Evolutionary conservation across 2,888 invertebrate genomes (phyloP).

Genomic region (Habrosyne pyritoides): DNA sequence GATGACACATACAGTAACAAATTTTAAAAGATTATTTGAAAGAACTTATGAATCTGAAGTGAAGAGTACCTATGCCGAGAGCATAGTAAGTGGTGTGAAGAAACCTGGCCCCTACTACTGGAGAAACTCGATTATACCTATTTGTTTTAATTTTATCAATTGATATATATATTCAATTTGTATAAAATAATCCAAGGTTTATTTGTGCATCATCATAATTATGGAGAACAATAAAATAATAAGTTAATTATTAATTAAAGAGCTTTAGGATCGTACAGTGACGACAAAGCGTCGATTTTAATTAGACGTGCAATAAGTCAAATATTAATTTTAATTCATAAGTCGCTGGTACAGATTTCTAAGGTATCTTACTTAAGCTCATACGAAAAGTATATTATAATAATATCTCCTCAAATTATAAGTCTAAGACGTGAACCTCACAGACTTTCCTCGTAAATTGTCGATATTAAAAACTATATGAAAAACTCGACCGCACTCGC

Average conservation of each 20-base stretch:
- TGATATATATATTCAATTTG: no score
- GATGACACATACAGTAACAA: neutral
- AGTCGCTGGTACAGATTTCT: no score
- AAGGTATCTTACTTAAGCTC: no score
- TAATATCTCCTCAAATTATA: neutral
- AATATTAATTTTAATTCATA: no score
- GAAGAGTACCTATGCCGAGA: neutral
- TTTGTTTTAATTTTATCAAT: no score
- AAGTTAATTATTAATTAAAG: no score
- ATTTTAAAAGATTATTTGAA: neutral
- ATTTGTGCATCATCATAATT: no score
- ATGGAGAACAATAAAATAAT: no score
- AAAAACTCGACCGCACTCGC: neutral
- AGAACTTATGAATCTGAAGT: conserved; percentile 1
- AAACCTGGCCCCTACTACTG: neutral
- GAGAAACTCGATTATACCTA: neutral
- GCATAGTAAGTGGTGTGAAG: neutral
- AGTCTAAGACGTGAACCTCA: neutral
- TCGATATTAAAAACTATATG: conserved; percentile 2
- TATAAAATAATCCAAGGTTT: no score
- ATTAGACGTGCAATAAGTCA: no score
- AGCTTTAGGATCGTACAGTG: no score
- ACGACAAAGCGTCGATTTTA: no score
- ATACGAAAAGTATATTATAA: neutral
- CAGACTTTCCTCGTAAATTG: neutral